A percentile compares a stretch with the other conserved stretches of the same genome.
Evolutionary conservation across 1,140 invertebrate species (phyloP).

Genomic region (Ganaspis sp.): DNA sequence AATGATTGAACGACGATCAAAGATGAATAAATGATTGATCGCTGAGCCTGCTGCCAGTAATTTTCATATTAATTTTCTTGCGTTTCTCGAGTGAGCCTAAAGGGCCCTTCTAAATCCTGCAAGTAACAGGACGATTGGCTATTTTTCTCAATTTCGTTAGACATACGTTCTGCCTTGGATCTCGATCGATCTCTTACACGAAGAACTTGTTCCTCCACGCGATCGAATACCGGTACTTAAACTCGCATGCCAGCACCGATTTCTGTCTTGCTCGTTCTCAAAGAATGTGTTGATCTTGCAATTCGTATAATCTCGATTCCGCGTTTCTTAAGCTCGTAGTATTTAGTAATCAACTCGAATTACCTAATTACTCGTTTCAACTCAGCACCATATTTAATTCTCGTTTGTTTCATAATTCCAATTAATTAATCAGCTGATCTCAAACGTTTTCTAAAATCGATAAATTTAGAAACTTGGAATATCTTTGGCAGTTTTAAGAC

Average conservation of each 20-base stretch:
- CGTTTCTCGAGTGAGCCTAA: not conserved
- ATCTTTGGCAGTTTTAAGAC: too few relatives aligned
- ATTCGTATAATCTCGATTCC: conserved; percentile 56
- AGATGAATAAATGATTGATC: not conserved
- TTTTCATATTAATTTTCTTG: conserved; percentile 15
- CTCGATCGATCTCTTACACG: conserved; percentile 45
- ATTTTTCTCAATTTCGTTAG: conserved; percentile 40
- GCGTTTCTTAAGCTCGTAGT: conserved; percentile 53
- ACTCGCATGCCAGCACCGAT: conserved; percentile 50
- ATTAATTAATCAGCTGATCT: not conserved
- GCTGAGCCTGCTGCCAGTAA: not conserved
- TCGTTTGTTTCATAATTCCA: not conserved
- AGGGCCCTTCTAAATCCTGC: not conserved
- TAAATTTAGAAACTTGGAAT: too few relatives aligned
- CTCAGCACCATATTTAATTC: not conserved
- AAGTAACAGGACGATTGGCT: conserved; percentile 33
- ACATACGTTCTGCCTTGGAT: conserved; percentile 39
- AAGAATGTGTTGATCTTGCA: conserved; percentile 56
- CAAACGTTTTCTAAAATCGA: too few relatives aligned
- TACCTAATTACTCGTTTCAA: conserved; percentile 47
- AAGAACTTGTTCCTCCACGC: conserved; percentile 58
- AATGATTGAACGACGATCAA: not conserved
- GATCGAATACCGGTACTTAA: conserved; percentile 56
- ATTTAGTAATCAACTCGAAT: conserved; percentile 56
- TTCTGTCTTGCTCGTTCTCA: conserved; percentile 50